Evolutionary conservation across 2,113 vertebrate species (phyloP).

Genomic region (Acrocephalus kingi): DNA sequence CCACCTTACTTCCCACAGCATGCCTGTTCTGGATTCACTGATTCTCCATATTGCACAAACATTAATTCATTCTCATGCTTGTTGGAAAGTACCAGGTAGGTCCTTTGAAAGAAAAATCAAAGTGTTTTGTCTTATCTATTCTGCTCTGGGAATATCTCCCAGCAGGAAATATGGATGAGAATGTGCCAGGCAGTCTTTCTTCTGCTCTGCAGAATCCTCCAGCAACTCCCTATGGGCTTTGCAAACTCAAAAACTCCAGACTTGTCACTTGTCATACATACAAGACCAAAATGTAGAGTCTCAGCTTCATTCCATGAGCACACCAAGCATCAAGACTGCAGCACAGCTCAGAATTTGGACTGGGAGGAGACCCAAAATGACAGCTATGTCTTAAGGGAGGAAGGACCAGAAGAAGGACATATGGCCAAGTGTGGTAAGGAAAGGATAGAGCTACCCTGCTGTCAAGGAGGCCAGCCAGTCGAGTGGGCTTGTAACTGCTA

Average conservation of each 20-base stretch:
- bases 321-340: background rate
- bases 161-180: background rate
- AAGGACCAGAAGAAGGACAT: background rate
- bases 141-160: background rate
- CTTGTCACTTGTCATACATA: background rate
- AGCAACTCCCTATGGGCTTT: background rate
- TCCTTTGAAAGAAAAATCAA: slow-evolving; percentile 8
- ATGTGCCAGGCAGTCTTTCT: background rate
- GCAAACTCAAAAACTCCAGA: background rate
- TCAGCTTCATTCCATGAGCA: background rate
- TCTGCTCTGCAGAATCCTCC: background rate
- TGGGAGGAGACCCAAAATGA: background rate
- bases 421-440: background rate
- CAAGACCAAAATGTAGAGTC: background rate
- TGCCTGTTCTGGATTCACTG: background rate
- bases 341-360: background rate
- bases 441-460: background rate
- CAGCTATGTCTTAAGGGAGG: background rate
- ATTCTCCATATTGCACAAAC: background rate
- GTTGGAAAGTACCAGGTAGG: background rate
- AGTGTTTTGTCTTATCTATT: background rate
- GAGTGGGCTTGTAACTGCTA: background rate
- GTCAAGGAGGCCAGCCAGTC: background rate
- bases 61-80: background rate
- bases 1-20: background rate